Percentiles rank a stretch among this genome's conserved stretches.
Conservation (phyloP, 2,888 invertebrate genomes). For the Mantis religiosa region DNA sequence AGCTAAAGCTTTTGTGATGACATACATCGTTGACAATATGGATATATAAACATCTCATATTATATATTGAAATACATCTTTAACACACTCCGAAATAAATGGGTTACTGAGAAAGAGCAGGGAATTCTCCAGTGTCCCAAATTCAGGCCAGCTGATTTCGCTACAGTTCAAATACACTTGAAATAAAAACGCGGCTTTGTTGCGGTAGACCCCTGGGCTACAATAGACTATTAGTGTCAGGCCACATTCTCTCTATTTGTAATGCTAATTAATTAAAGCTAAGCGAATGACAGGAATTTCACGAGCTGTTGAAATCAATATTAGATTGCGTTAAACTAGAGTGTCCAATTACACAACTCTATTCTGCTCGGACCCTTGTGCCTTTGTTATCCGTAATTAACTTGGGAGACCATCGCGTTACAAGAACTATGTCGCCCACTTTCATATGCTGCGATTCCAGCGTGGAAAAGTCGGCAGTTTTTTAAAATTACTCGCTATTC, state of each 20-base stretch:
- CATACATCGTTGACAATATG: too few species aligned
- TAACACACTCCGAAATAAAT: too few species aligned
- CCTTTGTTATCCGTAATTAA: background rate
- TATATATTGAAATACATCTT: too few species aligned
- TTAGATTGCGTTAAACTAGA: background rate
- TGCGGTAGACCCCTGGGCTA: background rate
- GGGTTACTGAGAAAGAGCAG: too few species aligned
- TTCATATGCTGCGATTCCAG: background rate
- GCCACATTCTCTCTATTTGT: background rate
- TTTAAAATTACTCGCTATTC: too few species aligned
- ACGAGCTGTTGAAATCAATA: background rate
- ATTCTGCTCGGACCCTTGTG: background rate
- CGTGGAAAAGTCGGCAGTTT: too few species aligned
- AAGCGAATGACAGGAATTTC: background rate
- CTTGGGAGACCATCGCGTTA: background rate
- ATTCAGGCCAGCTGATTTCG: too few species aligned
- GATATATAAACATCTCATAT: too few species aligned
- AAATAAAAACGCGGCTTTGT: background rate
- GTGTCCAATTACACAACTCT: background rate
- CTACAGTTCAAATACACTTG: too few species aligned
- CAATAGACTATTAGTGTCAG: background rate
- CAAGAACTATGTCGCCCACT: background rate
- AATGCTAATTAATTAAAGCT: background rate
- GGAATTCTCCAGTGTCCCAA: too few species aligned
- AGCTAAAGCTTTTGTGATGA: too few species aligned